phyloP scores from a whole-genome alignment of 2,888 invertebrate genomes.

The Cynaeus angustus region DNA sequence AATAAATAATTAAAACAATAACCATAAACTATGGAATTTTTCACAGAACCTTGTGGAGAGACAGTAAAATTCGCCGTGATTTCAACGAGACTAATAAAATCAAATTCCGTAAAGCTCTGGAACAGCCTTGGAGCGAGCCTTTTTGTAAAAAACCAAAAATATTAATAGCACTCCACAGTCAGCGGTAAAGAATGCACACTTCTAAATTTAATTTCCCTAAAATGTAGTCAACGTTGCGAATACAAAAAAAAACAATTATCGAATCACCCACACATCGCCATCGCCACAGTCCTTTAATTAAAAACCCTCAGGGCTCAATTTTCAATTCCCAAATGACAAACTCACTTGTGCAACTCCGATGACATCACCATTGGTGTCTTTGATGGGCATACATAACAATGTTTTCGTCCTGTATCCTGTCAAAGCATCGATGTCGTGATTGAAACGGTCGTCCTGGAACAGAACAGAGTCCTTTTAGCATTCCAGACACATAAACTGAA shows the following conservation, averaged over 20 bases:
- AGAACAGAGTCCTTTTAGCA: background rate
- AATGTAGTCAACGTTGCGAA: too few species aligned
- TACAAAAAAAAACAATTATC: background rate
- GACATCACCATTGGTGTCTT: slow-evolving; percentile 94
- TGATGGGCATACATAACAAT: slow-evolving; percentile 96
- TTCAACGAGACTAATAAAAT: too few species aligned
- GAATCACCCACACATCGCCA: background rate
- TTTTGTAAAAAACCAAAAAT: too few species aligned
- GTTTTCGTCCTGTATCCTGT: slow-evolving; percentile 96
- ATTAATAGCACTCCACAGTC: background rate
- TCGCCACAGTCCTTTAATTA: background rate
- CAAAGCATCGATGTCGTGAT: slow-evolving; percentile 93
- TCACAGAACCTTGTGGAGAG: too few species aligned
- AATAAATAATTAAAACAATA: too few species aligned
- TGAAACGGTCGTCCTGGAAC: slow-evolving; percentile 88
- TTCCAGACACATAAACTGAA: too few species aligned
- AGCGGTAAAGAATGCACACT: background rate
- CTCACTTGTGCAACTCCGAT: slow-evolving; percentile 96
- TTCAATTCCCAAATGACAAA: slow-evolving; percentile 4
- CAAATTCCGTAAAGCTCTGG: too few species aligned
- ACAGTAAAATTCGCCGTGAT: too few species aligned
- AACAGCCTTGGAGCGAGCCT: too few species aligned
- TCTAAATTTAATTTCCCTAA: slow-evolving; percentile 2
- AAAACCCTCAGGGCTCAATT: too few species aligned
- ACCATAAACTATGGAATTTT: too few species aligned